These are phyloP conservation scores for Cyclophora albipunctata DNA, from an alignment of 2,888 invertebrate genomes.

Conservation along the genomic window DNA sequence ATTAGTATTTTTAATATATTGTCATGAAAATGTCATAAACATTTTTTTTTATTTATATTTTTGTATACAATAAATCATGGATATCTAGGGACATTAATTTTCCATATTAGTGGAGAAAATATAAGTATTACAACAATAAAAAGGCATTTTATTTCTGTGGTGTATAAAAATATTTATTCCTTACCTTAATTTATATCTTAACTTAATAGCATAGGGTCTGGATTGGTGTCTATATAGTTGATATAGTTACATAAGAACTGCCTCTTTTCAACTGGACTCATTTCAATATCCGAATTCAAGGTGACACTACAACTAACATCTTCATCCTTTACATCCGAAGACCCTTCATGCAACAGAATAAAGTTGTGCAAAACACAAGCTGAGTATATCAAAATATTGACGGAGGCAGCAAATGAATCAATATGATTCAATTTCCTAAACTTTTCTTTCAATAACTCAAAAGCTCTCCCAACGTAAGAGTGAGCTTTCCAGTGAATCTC, in stretches of 20 bases:
- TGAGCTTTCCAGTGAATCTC: slow-evolving; percentile 57
- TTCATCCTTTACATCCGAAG: slow-evolving; percentile 52
- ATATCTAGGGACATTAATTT: slow-evolving; percentile 45
- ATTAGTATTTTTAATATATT: slow-evolving; percentile 24
- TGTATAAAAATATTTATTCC: slow-evolving; percentile 3
- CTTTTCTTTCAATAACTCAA: slow-evolving; percentile 54
- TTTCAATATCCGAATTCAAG: slow-evolving; percentile 52
- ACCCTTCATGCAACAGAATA: slow-evolving; percentile 57
- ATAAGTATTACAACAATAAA: slow-evolving; percentile 52
- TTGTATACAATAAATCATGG: slow-evolving; percentile 46
- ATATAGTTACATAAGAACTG: slow-evolving; percentile 66
- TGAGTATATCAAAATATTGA: slow-evolving; percentile 44
- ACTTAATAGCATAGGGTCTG: slow-evolving; percentile 7
- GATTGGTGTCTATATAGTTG: slow-evolving; percentile 47
- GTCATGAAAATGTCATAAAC: slow-evolving; percentile 22
- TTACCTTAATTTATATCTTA: slow-evolving; percentile 1
- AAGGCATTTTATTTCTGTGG: neutral
- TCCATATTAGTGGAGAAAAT: slow-evolving; percentile 50
- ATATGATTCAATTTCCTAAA: slow-evolving; percentile 56
- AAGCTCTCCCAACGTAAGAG: slow-evolving; percentile 55
- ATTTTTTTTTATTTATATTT: slow-evolving; percentile 43
- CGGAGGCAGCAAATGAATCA: slow-evolving; percentile 45
- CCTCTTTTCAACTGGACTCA: slow-evolving; percentile 54
- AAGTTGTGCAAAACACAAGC: slow-evolving; percentile 65
- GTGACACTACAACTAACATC: slow-evolving; percentile 47